Conservation (phyloP, 2,888 invertebrate species). For the Coleophora flavipennella region DNA sequence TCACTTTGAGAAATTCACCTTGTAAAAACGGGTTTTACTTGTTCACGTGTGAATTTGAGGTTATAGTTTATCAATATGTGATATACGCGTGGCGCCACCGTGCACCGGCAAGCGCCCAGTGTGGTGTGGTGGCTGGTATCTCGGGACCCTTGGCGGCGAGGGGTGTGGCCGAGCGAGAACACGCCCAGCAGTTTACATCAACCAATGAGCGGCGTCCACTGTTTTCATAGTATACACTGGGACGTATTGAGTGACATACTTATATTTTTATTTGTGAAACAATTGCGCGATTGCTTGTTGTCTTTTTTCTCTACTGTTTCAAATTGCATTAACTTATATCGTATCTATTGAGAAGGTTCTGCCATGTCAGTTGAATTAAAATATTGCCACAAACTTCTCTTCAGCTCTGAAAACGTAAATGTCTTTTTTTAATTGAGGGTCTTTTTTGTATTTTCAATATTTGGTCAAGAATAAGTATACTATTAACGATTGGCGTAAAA, state of each 20-base stretch:
- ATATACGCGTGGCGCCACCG: conserved; percentile 58
- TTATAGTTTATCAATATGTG: conserved; percentile 36
- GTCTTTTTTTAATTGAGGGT: too few relatives aligned
- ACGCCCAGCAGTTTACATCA: conserved; percentile 38
- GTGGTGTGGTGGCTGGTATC: conserved; percentile 53
- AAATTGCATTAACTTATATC: conserved; percentile 46
- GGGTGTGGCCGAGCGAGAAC: conserved; percentile 46
- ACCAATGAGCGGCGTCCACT: conserved; percentile 42
- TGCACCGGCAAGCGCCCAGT: conserved; percentile 62
- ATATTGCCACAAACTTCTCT: too few relatives aligned
- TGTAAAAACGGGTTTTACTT: conserved; percentile 13
- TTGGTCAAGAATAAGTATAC: too few relatives aligned
- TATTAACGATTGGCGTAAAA: too few relatives aligned
- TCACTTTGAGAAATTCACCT: conserved; percentile 11
- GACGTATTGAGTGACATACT: conserved; percentile 58
- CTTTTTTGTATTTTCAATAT: too few relatives aligned
- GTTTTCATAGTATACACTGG: conserved; percentile 57
- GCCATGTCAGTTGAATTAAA: conserved; percentile 40
- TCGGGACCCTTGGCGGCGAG: conserved; percentile 50
- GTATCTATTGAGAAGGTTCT: conserved; percentile 30
- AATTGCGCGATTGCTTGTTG: conserved; percentile 38
- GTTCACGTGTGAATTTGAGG: conserved; percentile 20
- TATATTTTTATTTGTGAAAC: conserved; percentile 58
- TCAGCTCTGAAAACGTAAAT: too few relatives aligned
- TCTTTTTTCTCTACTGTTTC: conserved; percentile 37